Base-by-base conservation (phyloP, 2,113 vertebrate genomes). In the Hyperoodon ampullatus region DNA sequence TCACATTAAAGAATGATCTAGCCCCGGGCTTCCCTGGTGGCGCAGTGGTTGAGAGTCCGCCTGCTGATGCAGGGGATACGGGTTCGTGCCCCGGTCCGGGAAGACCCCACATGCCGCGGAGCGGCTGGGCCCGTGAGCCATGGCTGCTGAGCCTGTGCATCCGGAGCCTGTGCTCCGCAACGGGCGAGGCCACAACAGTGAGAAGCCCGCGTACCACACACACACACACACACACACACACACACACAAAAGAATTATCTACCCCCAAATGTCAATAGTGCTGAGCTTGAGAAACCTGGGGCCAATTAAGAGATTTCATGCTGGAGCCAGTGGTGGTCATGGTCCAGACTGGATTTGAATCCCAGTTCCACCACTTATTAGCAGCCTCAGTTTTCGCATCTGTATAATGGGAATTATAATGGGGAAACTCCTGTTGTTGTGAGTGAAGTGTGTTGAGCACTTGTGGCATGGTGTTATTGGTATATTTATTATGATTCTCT, bases 281-380 rank as follows among this genome's bases (percentile, higher is more conserved):
- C 50, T 0, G 60, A 30, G 47, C 24, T 1, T 2, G 23, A 58
- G 50, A 14, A 13, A 5, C 19, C 33, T 24, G 50, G 14, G 3
- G 16, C 60, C 16, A 1, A 0, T 4, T 19, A 11, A 5, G n/a
- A 53, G 35, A 60, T 3, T 33, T 23, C 8, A 1, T 8, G 5
- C 66, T 0, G 23, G 60, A 5, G 53, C 4, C 4, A 7, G 0
- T 3, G 80, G 28, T 50, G 82, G 24, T 33, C 35, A 2, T 12
- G 44, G 68, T 50, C 60, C 47, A 58, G 74, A 21, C 26, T 53
- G 44, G 33, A 28, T 53, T 2, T 35, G 60, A 58, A 44, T 6
- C 16, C 42, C 39, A 47, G 28, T 19, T 30, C 47, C 30, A 11
- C 61, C 35, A 6, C 44, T 86, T 42, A 6, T 10, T 13, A 42